Conservation (phyloP, 2,888 invertebrate genomes). For the Eupithecia abbreviata region DNA sequence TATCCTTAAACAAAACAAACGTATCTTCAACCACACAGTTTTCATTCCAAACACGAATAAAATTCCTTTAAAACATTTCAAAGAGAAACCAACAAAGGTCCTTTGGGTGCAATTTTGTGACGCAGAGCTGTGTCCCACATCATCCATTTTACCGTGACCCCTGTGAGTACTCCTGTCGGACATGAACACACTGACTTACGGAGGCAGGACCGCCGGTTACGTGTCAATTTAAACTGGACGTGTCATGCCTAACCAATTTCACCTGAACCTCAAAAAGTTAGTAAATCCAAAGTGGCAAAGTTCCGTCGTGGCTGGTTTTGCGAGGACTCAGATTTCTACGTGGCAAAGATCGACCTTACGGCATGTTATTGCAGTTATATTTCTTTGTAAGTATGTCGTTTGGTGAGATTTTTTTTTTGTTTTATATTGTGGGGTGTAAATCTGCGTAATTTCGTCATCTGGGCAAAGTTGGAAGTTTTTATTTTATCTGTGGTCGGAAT, state of each 20-base stretch:
- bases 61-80: constrained; percentile 38
- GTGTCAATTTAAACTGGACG: constrained; percentile 49
- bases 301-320: constrained; percentile 39
- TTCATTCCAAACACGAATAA: constrained; percentile 35
- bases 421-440: constrained; percentile 44
- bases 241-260: constrained; percentile 37
- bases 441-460: constrained; percentile 37
- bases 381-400: constrained; percentile 61
- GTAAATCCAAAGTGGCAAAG: constrained; percentile 21
- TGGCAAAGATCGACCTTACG: constrained; percentile 57
- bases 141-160: constrained; percentile 44
- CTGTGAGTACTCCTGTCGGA: constrained; percentile 35
- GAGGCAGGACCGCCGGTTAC: constrained; percentile 34
- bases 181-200: constrained; percentile 37
- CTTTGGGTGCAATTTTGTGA: constrained; percentile 53
- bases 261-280: constrained; percentile 35
- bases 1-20: constrained; percentile 26
- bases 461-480: constrained; percentile 30
- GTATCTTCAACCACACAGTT: constrained; percentile 30
- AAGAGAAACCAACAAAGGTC: constrained; percentile 43
- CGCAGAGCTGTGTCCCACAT: constrained; percentile 48
- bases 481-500: constrained; percentile 30
- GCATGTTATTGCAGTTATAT: constrained; percentile 66
- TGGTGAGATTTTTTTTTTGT: constrained; percentile 51
- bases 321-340: constrained; percentile 40